Evolutionary conservation across 2,797 vertebrate species (phyloP), one percentile per base, ranked within the genome.

Genomic region (Kryptopterus vitreolus): DNA sequence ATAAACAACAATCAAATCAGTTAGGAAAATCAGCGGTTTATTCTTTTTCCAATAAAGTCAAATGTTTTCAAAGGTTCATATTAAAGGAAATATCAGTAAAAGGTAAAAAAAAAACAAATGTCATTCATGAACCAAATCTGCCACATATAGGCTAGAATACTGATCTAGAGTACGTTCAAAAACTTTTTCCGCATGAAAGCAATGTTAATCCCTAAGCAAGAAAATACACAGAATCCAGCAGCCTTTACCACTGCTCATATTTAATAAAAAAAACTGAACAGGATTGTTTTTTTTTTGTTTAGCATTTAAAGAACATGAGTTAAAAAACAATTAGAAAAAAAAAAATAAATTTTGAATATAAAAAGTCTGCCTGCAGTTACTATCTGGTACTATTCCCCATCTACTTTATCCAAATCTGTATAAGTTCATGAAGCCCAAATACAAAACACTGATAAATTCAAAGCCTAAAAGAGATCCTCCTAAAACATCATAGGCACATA

Each of bases 291-390:
- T 3, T 26, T 52, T 35, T 20, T 38, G 3, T 29, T 18, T 38
- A 24, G 3, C 35, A 63, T 38, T 43, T 43, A 43, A 43, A 43
- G 38, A 43, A 43, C 10, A 43, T 43, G 38, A 43, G 10, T 43
- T 43, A 75, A 57, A 24, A 18, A 50, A 72, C 15, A 52, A 48
- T 65, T 1, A 22, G 2, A 33, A 63, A 29, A 58, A 33, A 48
- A 76, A 59, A 50, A 63, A 59, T 20, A 50, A 57, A 33, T 7
- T 0, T 75, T 70, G 62, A 20, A 48, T 53, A 65, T 12, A 77
- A 66, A n/a, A 76, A 79, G 31, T 58, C 55, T 83, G 76, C 71
- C 48, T 63, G 33, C 29, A 75, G 48, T 66, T 65, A 66, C 77
- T 76, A 73, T 26, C 53, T 73, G 70, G 22, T 57, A 58, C 50